Percentiles rank a stretch among this genome's conserved stretches.
Conservation (phyloP, 2,113 vertebrate genomes). For the Poeciliopsis occidentalis region DNA sequence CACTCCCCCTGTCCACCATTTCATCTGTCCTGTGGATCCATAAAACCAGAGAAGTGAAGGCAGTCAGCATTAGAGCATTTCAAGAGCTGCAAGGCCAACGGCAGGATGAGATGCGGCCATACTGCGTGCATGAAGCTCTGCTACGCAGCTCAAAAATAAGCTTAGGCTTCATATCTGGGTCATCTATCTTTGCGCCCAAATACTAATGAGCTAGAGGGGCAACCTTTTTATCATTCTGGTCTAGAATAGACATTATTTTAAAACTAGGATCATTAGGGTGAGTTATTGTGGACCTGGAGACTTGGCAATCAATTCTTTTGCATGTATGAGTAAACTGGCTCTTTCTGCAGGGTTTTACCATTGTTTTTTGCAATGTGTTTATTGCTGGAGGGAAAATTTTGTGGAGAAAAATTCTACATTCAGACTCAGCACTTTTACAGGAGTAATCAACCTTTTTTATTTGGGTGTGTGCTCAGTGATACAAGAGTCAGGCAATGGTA, state of each 20-base stretch:
- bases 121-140: conserved; percentile 16
- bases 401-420: conserved; percentile 53
- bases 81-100: conserved; percentile 27
- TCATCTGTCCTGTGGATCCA: conserved; percentile 50
- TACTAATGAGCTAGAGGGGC: conserved; percentile 80
- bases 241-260: conserved; percentile 80
- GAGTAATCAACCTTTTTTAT: conserved; percentile 72
- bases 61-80: conserved; percentile 23
- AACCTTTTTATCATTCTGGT: conserved; percentile 77
- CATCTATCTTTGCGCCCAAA: conserved; percentile 78
- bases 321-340: conserved; percentile 68
- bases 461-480: conserved; percentile 43
- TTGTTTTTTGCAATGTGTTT: conserved; percentile 39
- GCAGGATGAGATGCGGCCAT: conserved; percentile 22
- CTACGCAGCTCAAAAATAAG: conserved; percentile 70
- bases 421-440: conserved; percentile 50
- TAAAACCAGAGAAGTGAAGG: conserved; percentile 44
- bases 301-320: conserved; percentile 72
- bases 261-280: conserved; percentile 80
- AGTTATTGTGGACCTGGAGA: conserved; percentile 73
- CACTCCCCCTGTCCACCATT: conserved; percentile 48
- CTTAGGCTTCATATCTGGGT: conserved; percentile 77
- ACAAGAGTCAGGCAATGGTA: conserved; percentile 56
- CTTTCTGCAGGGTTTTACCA: conserved; percentile 62
- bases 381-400: conserved; percentile 48